These are phyloP conservation scores for Hemaris fuciformis DNA, from an alignment of 2,888 invertebrate species.

Conservation along the genomic window DNA sequence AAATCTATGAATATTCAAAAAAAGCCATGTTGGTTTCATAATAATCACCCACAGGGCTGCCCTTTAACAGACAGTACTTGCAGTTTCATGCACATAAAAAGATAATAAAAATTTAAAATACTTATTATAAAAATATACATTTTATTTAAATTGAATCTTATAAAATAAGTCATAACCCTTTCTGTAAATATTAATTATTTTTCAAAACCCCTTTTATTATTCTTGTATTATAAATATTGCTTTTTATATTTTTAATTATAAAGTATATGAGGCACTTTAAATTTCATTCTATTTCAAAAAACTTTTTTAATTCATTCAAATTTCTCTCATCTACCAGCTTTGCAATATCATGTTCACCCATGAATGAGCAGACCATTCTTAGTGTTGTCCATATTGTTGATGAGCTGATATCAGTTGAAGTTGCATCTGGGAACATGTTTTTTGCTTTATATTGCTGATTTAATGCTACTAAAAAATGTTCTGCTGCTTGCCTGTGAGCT, in stretches of 20 bases:
- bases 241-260: not conserved
- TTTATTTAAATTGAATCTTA: constrained; percentile 26
- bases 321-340: constrained; percentile 83
- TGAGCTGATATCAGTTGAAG: constrained; percentile 84
- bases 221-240: not conserved
- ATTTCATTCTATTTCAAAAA: constrained; percentile 58
- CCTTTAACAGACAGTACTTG: constrained; percentile 85
- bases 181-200: not conserved
- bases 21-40: constrained; percentile 91
- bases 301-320: constrained; percentile 82
- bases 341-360: constrained; percentile 86
- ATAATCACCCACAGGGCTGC: constrained; percentile 93
- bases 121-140: constrained; percentile 25
- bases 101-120: constrained; percentile 11
- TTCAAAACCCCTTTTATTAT: too few species aligned
- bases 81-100: constrained; percentile 85
- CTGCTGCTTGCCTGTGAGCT: constrained; percentile 96
- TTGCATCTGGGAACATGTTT: constrained; percentile 57
- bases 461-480: constrained; percentile 95
- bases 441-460: constrained; percentile 91
- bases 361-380: constrained; percentile 91
- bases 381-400: constrained; percentile 97
- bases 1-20: constrained; percentile 67
- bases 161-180: constrained; percentile 6
- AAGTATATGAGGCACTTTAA: not conserved